Evolutionary conservation across 1,140 invertebrate species (phyloP).

Genomic region (Delia radicum): DNA sequence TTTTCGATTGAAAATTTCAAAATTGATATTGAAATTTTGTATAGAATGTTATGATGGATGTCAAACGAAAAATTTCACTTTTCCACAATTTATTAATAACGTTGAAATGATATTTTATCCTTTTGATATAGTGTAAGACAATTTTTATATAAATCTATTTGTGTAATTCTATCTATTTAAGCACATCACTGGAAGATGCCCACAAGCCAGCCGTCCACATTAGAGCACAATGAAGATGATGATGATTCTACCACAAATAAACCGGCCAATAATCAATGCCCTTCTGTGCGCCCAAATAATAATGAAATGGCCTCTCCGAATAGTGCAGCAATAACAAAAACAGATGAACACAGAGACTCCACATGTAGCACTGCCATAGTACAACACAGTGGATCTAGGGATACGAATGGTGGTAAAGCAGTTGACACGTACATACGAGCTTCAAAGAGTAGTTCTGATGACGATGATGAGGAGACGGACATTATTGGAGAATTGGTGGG

Average conservation of each 20-base stretch:
- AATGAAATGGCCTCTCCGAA: conserved; percentile 14
- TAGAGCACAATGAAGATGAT: conserved; percentile 14
- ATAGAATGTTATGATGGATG: too few relatives aligned
- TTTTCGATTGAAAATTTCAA: too few relatives aligned
- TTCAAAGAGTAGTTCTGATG: not conserved
- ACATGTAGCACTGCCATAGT: not conserved
- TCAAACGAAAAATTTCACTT: too few relatives aligned
- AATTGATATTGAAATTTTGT: too few relatives aligned
- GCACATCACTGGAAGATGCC: conserved; percentile 51
- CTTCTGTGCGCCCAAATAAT: conserved; percentile 8
- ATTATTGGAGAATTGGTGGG: conserved; percentile 69
- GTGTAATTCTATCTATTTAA: conserved; percentile 23
- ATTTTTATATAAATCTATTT: not conserved
- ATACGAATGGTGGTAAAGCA: conserved; percentile 3
- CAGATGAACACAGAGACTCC: not conserved
- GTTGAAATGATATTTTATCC: too few relatives aligned
- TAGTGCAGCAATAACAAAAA: not conserved
- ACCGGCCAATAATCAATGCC: not conserved
- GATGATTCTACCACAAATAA: conserved; percentile 8
- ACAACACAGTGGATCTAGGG: conserved; percentile 15
- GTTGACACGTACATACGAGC: not conserved
- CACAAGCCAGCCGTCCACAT: conserved; percentile 46
- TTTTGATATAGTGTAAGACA: too few relatives aligned
- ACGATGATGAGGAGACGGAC: conserved; percentile 60
- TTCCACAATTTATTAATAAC: too few relatives aligned